phyloP scores from a whole-genome alignment of 2,113 vertebrate genomes.

The Nycticryphes semicollaris region DNA sequence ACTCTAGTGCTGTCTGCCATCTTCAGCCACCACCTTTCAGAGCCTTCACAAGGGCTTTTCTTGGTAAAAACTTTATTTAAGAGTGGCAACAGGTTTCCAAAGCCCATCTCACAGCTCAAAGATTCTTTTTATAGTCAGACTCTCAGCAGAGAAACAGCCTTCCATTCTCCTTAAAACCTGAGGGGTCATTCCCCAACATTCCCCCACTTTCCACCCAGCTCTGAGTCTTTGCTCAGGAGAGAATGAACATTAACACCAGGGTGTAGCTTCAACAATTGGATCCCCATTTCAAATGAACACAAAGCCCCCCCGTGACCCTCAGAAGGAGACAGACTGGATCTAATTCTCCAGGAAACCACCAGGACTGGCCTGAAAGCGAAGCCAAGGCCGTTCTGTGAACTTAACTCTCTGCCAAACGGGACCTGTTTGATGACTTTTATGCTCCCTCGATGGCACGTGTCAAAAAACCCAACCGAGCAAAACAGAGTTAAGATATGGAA shows the following conservation, averaged over 20 bases:
- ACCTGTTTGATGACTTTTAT: neutral
- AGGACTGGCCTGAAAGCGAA: neutral
- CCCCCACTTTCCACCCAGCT: neutral
- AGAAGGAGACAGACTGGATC: neutral
- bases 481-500: conserved; percentile 43
- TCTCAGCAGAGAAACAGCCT: neutral
- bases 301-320: neutral
- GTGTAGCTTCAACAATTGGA: neutral
- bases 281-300: neutral
- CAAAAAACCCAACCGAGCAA: neutral
- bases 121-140: neutral
- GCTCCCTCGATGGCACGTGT: neutral
- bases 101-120: neutral
- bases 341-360: neutral
- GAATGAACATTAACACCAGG: neutral
- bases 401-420: neutral
- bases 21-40: neutral
- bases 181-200: neutral
- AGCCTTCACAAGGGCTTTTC: neutral
- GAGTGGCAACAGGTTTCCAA: neutral
- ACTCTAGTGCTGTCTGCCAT: neutral
- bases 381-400: neutral
- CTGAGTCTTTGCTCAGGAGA: neutral
- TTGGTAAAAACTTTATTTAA: neutral
- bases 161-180: neutral